These are phyloP conservation scores for Aphidius gifuensis DNA, from an alignment of 1,140 invertebrate species.

Conservation along the genomic window DNA sequence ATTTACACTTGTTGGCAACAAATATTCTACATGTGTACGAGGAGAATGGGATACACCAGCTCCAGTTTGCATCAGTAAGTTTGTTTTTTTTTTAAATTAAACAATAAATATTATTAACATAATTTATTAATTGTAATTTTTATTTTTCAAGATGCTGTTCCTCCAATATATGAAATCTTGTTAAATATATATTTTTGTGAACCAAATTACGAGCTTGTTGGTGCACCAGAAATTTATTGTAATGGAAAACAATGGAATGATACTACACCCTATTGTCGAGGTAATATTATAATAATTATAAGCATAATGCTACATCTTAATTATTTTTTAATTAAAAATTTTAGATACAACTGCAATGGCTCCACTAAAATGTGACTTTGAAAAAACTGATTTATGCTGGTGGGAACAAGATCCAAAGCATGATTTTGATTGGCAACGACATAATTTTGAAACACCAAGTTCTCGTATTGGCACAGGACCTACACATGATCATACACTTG, in stretches of 20 bases:
- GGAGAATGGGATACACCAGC: conserved; percentile 60
- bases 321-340: conserved; percentile 10
- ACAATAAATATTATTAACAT: conserved; percentile 18
- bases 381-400: conserved; percentile 64
- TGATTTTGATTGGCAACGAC: conserved; percentile 73
- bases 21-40: conserved; percentile 59
- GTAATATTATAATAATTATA: conserved; percentile 44
- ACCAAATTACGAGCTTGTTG: conserved; percentile 59
- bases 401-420: conserved; percentile 72
- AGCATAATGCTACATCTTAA: neutral
- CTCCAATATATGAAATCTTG: no score
- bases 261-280: conserved; percentile 59
- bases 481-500: conserved; percentile 70
- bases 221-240: conserved; percentile 61
- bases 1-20: conserved; percentile 62
- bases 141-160: conserved; percentile 38
- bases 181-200: conserved; percentile 67
- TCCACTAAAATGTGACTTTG: conserved; percentile 67
- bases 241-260: conserved; percentile 64
- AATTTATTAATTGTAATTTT: conserved; percentile 2
- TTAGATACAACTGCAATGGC: conserved; percentile 44
- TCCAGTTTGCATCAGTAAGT: conserved; percentile 67
- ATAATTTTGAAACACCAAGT: conserved; percentile 65
- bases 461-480: conserved; percentile 69
- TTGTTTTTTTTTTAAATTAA: conserved; percentile 27